Percentiles rank a stretch among this genome's conserved stretches.
phyloP scores from a whole-genome alignment of 35 echinoderm and acorn worm species.

The Eucidaris tribuloides region DNA sequence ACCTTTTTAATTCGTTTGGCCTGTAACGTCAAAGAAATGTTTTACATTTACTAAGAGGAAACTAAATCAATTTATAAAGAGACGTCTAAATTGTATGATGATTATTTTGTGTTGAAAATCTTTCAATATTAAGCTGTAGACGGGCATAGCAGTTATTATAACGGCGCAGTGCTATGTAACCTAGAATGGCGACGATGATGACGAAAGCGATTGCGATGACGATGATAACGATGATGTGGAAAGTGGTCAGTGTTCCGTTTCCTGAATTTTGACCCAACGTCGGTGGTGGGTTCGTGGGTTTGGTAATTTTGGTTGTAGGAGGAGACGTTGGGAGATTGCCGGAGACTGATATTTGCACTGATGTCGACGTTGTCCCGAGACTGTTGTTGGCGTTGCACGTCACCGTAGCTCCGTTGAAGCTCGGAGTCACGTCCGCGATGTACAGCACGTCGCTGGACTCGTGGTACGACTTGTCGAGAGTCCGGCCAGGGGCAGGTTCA shows the following conservation, averaged over 20 bases:
- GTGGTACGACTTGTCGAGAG: not conserved
- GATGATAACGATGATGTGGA: constrained; percentile 16
- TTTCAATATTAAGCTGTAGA: too few species aligned
- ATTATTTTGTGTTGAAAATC: too few species aligned
- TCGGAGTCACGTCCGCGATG: not conserved
- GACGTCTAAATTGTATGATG: too few species aligned
- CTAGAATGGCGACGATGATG: constrained; percentile 10
- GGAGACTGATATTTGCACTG: not conserved
- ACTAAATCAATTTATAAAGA: too few species aligned
- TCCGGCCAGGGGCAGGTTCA: not conserved
- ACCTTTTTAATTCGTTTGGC: too few species aligned
- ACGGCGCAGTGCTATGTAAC: constrained; percentile 14
- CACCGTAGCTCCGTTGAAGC: not conserved
- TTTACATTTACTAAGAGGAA: too few species aligned
- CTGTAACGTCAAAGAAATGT: too few species aligned
- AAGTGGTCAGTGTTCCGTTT: not conserved
- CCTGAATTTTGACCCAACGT: too few species aligned
- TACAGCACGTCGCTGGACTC: not conserved
- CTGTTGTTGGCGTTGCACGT: not conserved
- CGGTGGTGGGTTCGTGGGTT: not conserved
- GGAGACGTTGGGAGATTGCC: not conserved
- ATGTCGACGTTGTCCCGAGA: not conserved
- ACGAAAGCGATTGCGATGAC: not conserved
- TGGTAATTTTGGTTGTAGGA: too few species aligned
- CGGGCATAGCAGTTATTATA: too few species aligned